Percentiles rank a stretch among this genome's conserved stretches.
phyloP scores from a whole-genome alignment of 2,888 invertebrate genomes.

The Alloplasta piceator region DNA sequence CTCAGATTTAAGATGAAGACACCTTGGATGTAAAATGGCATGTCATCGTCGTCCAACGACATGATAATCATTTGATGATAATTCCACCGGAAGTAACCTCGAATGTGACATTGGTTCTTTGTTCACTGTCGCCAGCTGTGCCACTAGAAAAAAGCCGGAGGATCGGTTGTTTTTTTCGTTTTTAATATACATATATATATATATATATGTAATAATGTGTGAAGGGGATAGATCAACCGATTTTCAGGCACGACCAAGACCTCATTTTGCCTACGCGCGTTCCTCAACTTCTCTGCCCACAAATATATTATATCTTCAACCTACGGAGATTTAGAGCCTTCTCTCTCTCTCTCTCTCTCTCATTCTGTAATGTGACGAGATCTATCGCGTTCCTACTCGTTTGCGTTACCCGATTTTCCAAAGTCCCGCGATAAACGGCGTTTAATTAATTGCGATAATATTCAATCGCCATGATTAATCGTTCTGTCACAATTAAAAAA shows the following conservation, averaged over 20 bases:
- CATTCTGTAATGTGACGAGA: slow-evolving; percentile 26
- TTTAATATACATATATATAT: background rate
- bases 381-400: slow-evolving; percentile 26
- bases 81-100: slow-evolving; percentile 62
- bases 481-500: slow-evolving; percentile 21
- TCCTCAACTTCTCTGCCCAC: slow-evolving; percentile 68
- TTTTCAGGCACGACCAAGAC: slow-evolving; percentile 73
- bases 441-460: slow-evolving; percentile 58
- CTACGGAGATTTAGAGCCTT: slow-evolving; percentile 63
- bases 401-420: slow-evolving; percentile 42
- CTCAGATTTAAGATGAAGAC: too few species aligned
- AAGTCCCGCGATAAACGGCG: slow-evolving; percentile 56
- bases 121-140: slow-evolving; percentile 51
- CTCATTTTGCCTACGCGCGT: slow-evolving; percentile 74
- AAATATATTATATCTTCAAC: slow-evolving; percentile 63
- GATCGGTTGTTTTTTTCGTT: too few species aligned
- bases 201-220: slow-evolving; percentile 21
- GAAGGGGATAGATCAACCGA: slow-evolving; percentile 66
- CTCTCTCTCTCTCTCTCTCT: slow-evolving; percentile 27
- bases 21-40: too few species aligned
- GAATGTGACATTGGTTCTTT: slow-evolving; percentile 56
- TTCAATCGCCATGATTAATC: slow-evolving; percentile 50
- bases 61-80: slow-evolving; percentile 25
- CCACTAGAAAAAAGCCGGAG: background rate
- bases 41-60: background rate